Conservation (phyloP, 2,888 invertebrate species). For the Gastrophysa polygoni region DNA sequence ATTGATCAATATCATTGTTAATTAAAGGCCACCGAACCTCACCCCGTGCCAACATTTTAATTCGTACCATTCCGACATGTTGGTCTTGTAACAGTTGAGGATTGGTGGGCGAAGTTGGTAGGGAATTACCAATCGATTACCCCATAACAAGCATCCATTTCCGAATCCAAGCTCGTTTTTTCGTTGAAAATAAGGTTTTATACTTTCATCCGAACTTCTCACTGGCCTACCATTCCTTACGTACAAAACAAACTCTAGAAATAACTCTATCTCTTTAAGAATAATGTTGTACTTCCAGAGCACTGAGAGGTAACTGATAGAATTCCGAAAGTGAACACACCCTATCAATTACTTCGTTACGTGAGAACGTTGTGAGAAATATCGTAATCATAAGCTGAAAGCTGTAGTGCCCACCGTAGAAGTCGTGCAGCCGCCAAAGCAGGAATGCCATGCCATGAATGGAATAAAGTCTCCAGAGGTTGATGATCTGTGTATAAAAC, state of each 20-base stretch:
- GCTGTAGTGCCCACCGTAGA: background rate
- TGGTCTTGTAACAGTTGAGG: conserved; percentile 16
- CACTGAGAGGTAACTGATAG: background rate
- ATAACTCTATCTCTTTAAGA: background rate
- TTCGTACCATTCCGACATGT: conserved; percentile 12
- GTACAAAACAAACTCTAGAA: background rate
- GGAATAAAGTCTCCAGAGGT: conserved; percentile 34
- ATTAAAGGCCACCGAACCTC: conserved; percentile 19
- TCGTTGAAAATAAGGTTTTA: conserved; percentile 10
- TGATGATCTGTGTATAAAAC: conserved; percentile 28
- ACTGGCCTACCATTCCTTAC: background rate
- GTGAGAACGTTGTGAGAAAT: background rate
- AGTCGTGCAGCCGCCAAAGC: conserved; percentile 17
- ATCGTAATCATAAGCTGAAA: conserved; percentile 10
- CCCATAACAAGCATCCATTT: background rate
- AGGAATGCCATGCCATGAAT: conserved; percentile 32
- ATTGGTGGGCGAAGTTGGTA: background rate
- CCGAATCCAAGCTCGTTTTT: conserved; percentile 6
- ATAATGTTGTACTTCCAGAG: background rate
- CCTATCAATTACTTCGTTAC: background rate
- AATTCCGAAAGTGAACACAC: background rate
- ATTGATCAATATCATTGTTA: conserved; percentile 12
- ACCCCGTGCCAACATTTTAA: conserved; percentile 6
- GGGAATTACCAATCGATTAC: conserved; percentile 12
- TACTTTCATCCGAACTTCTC: background rate